Evolutionary conservation across 2,888 invertebrate genomes (phyloP).

Genomic region (Stenolophus ochropezus): DNA sequence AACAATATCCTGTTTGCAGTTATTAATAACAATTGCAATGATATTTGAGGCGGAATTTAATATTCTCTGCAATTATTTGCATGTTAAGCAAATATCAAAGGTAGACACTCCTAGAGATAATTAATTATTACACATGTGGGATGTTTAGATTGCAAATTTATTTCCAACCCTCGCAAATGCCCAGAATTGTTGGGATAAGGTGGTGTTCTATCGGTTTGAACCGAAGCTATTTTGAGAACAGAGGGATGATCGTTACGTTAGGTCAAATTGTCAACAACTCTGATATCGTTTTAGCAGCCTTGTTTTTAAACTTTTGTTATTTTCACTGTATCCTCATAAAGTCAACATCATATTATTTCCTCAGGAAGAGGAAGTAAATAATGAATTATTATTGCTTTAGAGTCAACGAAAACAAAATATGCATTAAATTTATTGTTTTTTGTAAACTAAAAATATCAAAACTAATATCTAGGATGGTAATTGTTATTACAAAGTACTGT

Average conservation of each 20-base stretch:
- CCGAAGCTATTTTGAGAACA: neutral
- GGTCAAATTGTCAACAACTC: neutral
- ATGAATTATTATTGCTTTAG: no score
- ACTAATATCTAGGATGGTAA: no score
- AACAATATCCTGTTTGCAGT: neutral
- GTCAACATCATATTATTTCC: no score
- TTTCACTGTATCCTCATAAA: no score
- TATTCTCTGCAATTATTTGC: neutral
- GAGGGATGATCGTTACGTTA: neutral
- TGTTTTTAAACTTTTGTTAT: no score
- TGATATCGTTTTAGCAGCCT: no score
- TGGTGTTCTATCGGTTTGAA: neutral
- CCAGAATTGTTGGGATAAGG: neutral
- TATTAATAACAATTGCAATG: neutral
- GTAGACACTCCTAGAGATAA: neutral
- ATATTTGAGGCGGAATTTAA: neutral
- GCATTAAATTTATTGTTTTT: no score
- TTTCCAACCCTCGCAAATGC: neutral
- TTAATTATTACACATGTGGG: neutral
- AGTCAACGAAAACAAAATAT: no score
- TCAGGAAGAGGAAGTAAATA: no score
- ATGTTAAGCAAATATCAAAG: constrained; percentile 1
- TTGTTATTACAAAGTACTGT: no score
- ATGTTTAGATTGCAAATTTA: neutral
- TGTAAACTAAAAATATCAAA: no score